These are phyloP conservation scores for Alaudala cheleensis DNA, from an alignment of 2,113 vertebrate species.

Conservation along the genomic window DNA sequence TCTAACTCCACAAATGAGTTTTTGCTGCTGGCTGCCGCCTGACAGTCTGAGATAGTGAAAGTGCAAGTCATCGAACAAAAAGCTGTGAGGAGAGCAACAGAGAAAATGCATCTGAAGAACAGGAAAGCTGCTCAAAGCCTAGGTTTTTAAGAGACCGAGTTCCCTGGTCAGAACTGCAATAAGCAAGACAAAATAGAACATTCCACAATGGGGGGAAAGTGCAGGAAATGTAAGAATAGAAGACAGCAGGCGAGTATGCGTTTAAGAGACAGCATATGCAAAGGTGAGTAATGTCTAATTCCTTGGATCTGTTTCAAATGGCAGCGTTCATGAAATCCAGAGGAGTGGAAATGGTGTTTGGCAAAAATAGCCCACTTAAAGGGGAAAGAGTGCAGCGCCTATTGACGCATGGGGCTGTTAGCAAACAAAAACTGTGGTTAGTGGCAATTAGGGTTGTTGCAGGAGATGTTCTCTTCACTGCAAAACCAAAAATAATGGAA, in stretches of 20 bases:
- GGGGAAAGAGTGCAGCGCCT: background rate
- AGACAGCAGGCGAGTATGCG: slow-evolving; percentile 12
- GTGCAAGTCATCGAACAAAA: slow-evolving; percentile 62
- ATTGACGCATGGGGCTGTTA: background rate
- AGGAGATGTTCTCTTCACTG: background rate
- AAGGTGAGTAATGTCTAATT: slow-evolving; percentile 55
- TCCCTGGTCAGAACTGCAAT: background rate
- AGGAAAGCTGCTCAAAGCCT: slow-evolving; percentile 5
- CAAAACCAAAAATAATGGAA: slow-evolving; percentile 15
- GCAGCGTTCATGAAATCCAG: slow-evolving; percentile 39
- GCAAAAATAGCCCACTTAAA: slow-evolving; percentile 48
- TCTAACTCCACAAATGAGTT: slow-evolving; percentile 30
- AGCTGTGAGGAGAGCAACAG: background rate
- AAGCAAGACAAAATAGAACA: slow-evolving; percentile 34
- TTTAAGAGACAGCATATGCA: background rate
- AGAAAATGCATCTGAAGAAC: slow-evolving; percentile 14
- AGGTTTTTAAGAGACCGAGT: background rate
- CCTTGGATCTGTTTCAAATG: slow-evolving; percentile 56
- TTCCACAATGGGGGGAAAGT: background rate
- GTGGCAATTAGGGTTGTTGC: background rate
- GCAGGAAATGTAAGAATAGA: slow-evolving; percentile 28
- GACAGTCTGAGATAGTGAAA: slow-evolving; percentile 61
- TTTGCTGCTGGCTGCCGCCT: slow-evolving; percentile 26
- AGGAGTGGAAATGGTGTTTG: slow-evolving; percentile 45
- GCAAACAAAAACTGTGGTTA: slow-evolving; percentile 21